Conservation (phyloP, 1,140 invertebrate species). For the Ooceraea biroi region DNA sequence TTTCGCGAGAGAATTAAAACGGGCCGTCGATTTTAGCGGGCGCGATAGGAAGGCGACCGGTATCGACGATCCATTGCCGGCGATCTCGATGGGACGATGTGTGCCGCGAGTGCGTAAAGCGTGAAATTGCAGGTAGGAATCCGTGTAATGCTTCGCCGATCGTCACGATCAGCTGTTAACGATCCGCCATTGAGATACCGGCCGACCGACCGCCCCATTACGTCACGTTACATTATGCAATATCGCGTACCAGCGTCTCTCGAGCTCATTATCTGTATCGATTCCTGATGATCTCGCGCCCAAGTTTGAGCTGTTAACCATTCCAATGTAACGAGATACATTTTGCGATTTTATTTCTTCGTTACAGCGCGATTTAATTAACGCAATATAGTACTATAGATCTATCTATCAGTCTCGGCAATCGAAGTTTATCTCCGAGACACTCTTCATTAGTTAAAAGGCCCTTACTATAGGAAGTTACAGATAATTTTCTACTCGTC, state of each 20-base stretch:
- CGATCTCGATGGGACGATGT: conserved; percentile 38
- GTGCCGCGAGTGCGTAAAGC: conserved; percentile 45
- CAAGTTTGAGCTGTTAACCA: not conserved
- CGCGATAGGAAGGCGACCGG: not conserved
- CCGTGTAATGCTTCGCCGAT: conserved; percentile 46
- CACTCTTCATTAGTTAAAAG: not conserved
- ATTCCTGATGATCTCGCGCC: not conserved
- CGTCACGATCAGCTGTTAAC: conserved; percentile 58
- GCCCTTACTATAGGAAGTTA: not conserved
- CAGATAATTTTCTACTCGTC: not conserved
- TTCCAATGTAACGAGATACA: not conserved
- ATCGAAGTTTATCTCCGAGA: not conserved
- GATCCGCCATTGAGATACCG: conserved; percentile 46
- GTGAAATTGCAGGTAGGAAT: conserved; percentile 56
- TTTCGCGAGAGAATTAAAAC: conserved; percentile 22
- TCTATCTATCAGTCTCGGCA: not conserved
- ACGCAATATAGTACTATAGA: no score
- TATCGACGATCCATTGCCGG: not conserved
- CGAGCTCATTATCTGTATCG: conserved; percentile 27
- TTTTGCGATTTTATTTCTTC: not conserved
- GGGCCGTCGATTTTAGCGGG: conserved; percentile 3
- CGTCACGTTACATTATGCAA: conserved; percentile 47
- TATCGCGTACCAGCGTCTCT: not conserved
- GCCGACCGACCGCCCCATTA: not conserved
- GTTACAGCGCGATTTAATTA: not conserved